These are phyloP conservation scores for Dromaius novaehollandiae DNA, from an alignment of 2,113 vertebrate species.

Conservation along the genomic window DNA sequence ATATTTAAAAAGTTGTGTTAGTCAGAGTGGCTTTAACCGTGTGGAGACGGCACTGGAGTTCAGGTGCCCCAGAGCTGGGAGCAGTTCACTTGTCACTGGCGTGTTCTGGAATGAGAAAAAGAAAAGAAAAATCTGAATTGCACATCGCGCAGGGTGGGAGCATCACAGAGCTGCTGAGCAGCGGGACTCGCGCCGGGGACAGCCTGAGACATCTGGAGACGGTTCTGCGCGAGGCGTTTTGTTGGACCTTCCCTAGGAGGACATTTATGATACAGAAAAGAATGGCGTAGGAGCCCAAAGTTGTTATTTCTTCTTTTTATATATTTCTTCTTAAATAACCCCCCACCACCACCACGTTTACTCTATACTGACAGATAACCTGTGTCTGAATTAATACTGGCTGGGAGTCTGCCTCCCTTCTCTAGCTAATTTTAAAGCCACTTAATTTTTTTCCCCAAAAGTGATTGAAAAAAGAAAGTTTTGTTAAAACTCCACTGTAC, in stretches of 20 bases:
- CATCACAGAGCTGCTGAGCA: fast-evolving
- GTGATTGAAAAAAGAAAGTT: not conserved
- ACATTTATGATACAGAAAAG: not conserved
- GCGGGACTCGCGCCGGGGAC: not conserved
- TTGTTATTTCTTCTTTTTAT: no score
- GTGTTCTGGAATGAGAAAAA: not conserved
- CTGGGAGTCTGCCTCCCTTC: not conserved
- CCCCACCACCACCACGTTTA: not conserved
- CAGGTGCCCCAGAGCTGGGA: slow-evolving; percentile 35
- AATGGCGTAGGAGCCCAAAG: not conserved
- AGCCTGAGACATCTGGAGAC: not conserved
- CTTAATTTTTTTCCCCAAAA: not conserved
- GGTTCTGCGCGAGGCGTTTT: not conserved
- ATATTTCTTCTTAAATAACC: not conserved
- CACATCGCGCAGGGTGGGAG: not conserved
- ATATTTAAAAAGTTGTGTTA: slow-evolving; percentile 14
- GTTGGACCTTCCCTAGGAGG: not conserved
- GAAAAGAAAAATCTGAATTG: not conserved
- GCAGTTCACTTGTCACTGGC: not conserved
- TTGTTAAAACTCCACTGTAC: not conserved
- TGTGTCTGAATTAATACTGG: not conserved
- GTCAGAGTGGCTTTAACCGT: not conserved
- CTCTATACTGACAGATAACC: not conserved
- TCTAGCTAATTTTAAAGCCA: not conserved
- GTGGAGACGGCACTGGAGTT: not conserved